These are phyloP conservation scores for Strix occidentalis DNA, from an alignment of 2,797 vertebrate genomes.

Conservation along the genomic window DNA sequence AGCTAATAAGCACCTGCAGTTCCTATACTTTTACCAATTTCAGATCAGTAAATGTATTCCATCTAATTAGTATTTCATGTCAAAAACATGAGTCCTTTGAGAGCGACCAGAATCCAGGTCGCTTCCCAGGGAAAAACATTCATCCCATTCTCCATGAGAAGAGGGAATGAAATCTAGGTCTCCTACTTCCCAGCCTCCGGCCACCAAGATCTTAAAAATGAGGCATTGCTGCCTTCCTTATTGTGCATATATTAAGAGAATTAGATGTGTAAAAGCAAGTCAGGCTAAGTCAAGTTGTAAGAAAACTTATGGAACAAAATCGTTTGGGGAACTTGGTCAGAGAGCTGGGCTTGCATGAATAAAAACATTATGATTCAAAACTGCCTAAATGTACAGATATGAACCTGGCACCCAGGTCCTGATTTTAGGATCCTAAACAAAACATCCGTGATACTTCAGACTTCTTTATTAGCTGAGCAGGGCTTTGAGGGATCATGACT, in stretches of 20 bases:
- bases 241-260: slow-evolving; percentile 28
- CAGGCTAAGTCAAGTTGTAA: neutral
- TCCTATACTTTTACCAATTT: neutral
- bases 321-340: neutral
- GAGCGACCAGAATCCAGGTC: neutral
- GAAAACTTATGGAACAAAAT: neutral
- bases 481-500: neutral
- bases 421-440: neutral
- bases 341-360: neutral
- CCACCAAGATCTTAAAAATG: slow-evolving; percentile 28
- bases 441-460: neutral
- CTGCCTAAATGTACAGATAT: neutral
- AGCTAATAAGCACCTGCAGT: neutral
- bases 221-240: neutral
- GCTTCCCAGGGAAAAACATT: neutral
- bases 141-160: neutral
- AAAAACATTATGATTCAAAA: neutral
- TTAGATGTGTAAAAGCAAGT: slow-evolving; percentile 3
- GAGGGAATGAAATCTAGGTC: slow-evolving; percentile 24
- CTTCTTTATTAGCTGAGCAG: neutral
- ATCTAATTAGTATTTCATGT: slow-evolving; percentile 27
- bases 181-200: slow-evolving; percentile 23
- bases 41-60: neutral
- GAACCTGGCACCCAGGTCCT: neutral
- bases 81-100: neutral